phyloP scores from a whole-genome alignment of 35 echinoderm and acorn worm genomes.

The Stichopus chloronotus region DNA sequence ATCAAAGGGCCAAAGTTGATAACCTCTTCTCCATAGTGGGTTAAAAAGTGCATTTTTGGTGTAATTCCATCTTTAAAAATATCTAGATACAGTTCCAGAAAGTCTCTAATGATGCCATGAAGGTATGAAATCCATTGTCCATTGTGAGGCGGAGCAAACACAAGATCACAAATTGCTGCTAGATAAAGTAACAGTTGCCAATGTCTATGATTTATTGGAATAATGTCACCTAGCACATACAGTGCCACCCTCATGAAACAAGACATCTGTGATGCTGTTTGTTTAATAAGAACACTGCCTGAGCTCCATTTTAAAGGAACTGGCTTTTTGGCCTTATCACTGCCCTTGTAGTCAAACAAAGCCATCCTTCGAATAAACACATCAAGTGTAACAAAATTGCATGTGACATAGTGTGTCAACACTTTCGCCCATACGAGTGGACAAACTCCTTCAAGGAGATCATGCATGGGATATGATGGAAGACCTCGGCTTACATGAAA shows the following conservation, averaged over 20 bases:
- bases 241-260: slow-evolving; percentile 26
- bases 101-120: neutral
- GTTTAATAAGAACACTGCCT: slow-evolving; percentile 1
- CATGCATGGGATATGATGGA: slow-evolving; percentile 5
- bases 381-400: neutral
- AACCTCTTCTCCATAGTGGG: no score
- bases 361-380: neutral
- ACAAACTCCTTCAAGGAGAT: no score
- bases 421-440: neutral
- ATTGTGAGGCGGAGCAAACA: no score
- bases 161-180: no score
- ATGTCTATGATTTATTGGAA: no score
- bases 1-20: no score
- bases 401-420: neutral
- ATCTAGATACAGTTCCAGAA: no score
- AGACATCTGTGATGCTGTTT: slow-evolving; percentile 54
- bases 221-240: neutral
- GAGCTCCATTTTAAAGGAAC: neutral
- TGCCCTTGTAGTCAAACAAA: neutral
- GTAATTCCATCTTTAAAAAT: no score
- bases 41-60: no score
- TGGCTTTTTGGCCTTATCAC: neutral
- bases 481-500: slow-evolving; percentile 3
- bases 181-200: no score
- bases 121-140: no score